Evolutionary conservation across 2,888 invertebrate species (phyloP), one percentile per base, ranked within the genome.

Genomic region (Caenorhabditis sp.): DNA sequence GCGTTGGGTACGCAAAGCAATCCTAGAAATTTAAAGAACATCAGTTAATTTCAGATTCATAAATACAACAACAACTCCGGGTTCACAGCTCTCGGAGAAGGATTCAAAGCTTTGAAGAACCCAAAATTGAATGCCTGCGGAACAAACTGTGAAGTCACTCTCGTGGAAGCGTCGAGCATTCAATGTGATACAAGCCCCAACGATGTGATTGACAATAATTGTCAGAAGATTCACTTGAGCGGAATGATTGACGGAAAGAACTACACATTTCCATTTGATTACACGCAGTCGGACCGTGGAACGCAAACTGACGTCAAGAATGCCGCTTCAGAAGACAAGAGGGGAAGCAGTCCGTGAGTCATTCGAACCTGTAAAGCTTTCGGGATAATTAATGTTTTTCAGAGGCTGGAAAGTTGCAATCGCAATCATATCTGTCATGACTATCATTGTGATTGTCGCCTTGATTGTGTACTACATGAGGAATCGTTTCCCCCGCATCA

Each of bases 351-450:
- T 55, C 62, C 74, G 50, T 58, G 6, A 43, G 56, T 56, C 26
- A 17, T 39, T 26, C 24, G 15, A 30, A n/a, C n/a, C 37, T 53
- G n/a, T 2, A 24, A 22, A 11, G 13, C 20, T 22, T 39, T 22
- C 1, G 15, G 5, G 24, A 24, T n/a, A 39, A 39, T 22, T 20
- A 22, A n/a, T 35, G 2, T 9, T 15, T 32, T 59, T 6, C 48
- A 76, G 77, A 24, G 53, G 48, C 9, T 83, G 82, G 82, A 83
- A 83, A 53, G 63, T 75, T 11, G 73, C 79, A 0, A 61, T 81
- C n/a, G 80, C 76, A n/a, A 68, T 83, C 8, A 39, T 79, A n/a
- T 75, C 74, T 0, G 74, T 78, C 7, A 11, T 81, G 27, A 6
- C 53, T 1, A 65, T 83, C 32, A 48, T 79, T 17, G 20, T 72